A percentile compares a stretch with the other conserved stretches of the same genome.
Evolutionary conservation across 2,113 vertebrate genomes (phyloP).

Genomic region (Ascaphus truei): DNA sequence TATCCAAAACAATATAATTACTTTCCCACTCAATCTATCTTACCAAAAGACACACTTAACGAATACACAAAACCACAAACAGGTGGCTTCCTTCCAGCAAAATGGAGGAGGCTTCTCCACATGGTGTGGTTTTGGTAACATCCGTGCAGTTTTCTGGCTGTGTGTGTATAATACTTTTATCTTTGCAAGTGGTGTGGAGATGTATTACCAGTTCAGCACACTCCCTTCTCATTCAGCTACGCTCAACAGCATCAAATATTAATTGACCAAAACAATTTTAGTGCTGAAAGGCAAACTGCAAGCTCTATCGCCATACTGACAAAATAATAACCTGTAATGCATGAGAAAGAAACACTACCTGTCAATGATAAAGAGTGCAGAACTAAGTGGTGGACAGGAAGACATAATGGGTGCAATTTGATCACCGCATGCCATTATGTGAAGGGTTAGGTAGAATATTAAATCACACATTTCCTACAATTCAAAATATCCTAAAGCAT

Average conservation of each 20-base stretch:
- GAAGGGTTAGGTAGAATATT: background rate
- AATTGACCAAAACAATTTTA: background rate
- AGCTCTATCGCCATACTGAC: background rate
- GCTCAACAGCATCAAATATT: background rate
- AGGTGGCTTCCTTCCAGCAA: no score
- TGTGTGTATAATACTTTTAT: no score
- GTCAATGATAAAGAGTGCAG: background rate
- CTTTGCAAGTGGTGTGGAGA: no score
- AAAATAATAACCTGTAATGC: background rate
- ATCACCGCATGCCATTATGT: background rate
- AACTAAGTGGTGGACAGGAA: background rate
- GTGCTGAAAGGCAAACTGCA: background rate
- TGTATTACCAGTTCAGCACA: background rate
- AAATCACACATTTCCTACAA: no score
- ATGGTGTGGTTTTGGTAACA: no score
- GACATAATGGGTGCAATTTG: background rate
- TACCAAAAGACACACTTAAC: no score
- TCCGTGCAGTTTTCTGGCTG: no score
- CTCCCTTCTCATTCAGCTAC: background rate
- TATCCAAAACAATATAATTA: no score
- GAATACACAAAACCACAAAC: no score
- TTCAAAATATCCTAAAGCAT: no score
- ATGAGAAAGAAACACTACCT: conserved; percentile 7
- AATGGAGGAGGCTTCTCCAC: no score
- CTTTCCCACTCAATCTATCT: no score